phyloP scores from a whole-genome alignment of 37 sponge, comb jelly and placozoan genomes.

The Hormiphora californensis region DNA sequence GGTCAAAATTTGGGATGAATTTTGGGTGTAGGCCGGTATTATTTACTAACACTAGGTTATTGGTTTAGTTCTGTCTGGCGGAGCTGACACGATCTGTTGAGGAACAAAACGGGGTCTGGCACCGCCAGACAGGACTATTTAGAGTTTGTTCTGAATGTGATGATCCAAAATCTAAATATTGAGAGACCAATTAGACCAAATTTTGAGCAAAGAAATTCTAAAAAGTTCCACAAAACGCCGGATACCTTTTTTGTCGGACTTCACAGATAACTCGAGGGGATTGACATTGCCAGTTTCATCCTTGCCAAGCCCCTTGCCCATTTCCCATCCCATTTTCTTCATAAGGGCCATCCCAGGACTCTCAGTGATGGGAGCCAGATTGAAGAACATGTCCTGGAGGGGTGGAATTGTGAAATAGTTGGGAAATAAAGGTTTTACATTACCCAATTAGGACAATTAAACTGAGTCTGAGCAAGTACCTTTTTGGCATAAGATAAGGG shows the following conservation, averaged over 20 bases:
- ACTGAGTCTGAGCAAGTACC: background rate
- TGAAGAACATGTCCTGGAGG: slow-evolving; percentile 77
- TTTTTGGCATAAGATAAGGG: slow-evolving; percentile 16
- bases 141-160: no score
- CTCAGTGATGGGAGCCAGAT: slow-evolving; percentile 73
- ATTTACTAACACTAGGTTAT: no score
- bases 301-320: slow-evolving; percentile 80
- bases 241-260: slow-evolving; percentile 78
- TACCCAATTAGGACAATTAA: background rate
- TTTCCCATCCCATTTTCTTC: slow-evolving; percentile 91
- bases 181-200: no score
- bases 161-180: no score
- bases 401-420: background rate
- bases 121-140: no score
- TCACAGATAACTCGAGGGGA: slow-evolving; percentile 70
- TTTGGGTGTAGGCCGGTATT: no score
- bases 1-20: no score
- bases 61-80: no score
- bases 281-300: slow-evolving; percentile 64
- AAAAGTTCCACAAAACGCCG: background rate
- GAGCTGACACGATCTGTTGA: no score
- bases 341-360: slow-evolving; percentile 82
- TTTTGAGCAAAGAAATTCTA: no score
- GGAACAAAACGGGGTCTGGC: no score
- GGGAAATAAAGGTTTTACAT: background rate